These are phyloP conservation scores for Scolopax rusticola DNA, from an alignment of 2,797 vertebrate species.

Conservation along the genomic window DNA sequence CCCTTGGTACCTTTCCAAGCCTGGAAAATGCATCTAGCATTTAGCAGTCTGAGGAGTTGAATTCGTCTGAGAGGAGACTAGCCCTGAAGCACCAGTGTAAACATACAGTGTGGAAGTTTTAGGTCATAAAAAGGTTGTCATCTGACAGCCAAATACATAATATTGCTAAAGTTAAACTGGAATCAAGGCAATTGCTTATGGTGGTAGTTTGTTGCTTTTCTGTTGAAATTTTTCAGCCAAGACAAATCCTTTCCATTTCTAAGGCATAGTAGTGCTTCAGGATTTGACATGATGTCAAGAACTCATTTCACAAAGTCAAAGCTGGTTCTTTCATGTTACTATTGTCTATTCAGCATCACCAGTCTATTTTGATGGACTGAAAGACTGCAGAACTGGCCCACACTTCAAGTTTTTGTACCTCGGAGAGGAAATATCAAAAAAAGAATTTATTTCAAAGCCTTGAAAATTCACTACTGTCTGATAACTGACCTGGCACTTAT, in stretches of 20 bases:
- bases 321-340: not conserved
- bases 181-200: not conserved
- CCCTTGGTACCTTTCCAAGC: not conserved
- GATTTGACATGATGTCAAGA: not conserved
- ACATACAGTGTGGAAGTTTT: not conserved
- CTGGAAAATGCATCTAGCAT: not conserved
- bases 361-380: not conserved
- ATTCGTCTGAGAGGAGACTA: not conserved
- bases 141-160: not conserved
- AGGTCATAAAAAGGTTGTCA: not conserved
- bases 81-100: not conserved
- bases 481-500: slow-evolving; percentile 45
- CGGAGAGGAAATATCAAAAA: not conserved
- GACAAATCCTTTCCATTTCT: not conserved
- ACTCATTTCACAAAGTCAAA: not conserved
- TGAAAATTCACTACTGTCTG: not conserved
- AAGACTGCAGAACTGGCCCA: not conserved
- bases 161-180: not conserved
- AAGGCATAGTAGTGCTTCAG: not conserved
- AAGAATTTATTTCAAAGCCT: not conserved
- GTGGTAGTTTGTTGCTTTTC: not conserved
- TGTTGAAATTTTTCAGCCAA: not conserved
- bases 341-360: not conserved
- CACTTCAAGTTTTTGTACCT: not conserved
- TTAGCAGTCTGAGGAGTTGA: not conserved